These are phyloP conservation scores for Platerodrilus igneus DNA, from an alignment of 2,888 invertebrate genomes.

Conservation along the genomic window DNA sequence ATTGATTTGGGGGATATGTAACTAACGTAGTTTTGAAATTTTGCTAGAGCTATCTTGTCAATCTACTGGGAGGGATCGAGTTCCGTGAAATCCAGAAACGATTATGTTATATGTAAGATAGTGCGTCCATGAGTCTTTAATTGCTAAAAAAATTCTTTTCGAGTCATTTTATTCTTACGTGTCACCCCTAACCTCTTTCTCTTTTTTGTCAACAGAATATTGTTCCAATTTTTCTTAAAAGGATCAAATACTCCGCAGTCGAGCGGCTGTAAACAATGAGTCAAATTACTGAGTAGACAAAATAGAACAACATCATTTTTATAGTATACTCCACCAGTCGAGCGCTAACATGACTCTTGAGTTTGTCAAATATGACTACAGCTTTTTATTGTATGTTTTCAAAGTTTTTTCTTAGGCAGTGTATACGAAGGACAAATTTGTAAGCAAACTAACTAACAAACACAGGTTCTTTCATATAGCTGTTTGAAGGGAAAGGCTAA, in stretches of 20 bases:
- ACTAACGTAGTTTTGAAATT: too few relatives aligned
- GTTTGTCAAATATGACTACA: not conserved
- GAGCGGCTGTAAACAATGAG: not conserved
- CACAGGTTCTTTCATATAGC: too few relatives aligned
- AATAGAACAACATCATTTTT: not conserved
- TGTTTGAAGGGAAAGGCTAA: too few relatives aligned
- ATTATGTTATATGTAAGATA: not conserved
- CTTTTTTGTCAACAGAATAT: not conserved
- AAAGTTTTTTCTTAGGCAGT: not conserved
- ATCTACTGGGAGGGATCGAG: too few relatives aligned
- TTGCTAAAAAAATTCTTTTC: conserved; percentile 1
- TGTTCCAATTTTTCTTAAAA: conserved; percentile 2
- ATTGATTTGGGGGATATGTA: too few relatives aligned
- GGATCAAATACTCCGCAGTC: not conserved
- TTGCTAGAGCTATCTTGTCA: too few relatives aligned
- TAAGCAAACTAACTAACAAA: conserved; percentile 5
- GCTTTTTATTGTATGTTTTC: not conserved
- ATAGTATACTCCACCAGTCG: not conserved
- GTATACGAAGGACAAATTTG: too few relatives aligned
- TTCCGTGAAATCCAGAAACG: too few relatives aligned
- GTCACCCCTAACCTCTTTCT: too few relatives aligned
- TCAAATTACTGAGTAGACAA: not conserved
- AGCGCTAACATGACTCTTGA: conserved; percentile 3
- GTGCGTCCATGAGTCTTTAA: not conserved
- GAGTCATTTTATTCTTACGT: conserved; percentile 1